Base-by-base conservation (phyloP, 2,113 vertebrate genomes). In the Colistium nudipinnis region DNA sequence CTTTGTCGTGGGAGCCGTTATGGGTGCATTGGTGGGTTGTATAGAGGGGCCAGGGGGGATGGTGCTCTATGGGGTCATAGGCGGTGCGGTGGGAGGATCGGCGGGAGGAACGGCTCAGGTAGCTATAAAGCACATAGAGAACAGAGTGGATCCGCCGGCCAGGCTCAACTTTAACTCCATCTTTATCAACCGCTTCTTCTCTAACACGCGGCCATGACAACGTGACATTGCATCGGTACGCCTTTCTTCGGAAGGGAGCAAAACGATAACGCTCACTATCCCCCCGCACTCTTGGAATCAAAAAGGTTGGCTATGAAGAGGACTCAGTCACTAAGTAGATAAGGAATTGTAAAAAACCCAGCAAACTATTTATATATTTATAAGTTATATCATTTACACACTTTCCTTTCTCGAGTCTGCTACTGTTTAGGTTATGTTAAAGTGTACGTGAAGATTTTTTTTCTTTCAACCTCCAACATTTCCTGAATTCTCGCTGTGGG, bases 131-230 rank as follows among this genome's bases (percentile, higher is more conserved):
- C 87, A 90, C 12, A 79, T 92, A 62, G 89, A 92, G 54, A 69
- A 89, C 45, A 90, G 86, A 78, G 84, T 89, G 45, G 76, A 78
- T 3, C 86, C 90, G 0, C 67, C 83, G 6, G 73, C 81, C 38
- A 81, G 82, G 77, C 74, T 89, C 60, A 92, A 89, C 76, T 93
- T 93, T 59, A 92, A 92, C 74, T 89, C 90, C 5, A 86, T 89
- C 55, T 93, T 93, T 72, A 90, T 93, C 47, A 93, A 92, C 55
- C 90, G 90, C 38, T 93, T 92, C 65, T 93, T 88, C 63, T 59
- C 82, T 19, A 27, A 63, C 31, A 35, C 86, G 59, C 88, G 80
- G 24, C 44, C 53, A 1, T 85, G 63, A 70, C 59, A 27, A 22
- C 0, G 0, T 12, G 16, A 6, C 38, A 31, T 0, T 36, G 16